A percentile compares a stretch with the other conserved stretches of the same genome.
Evolutionary conservation across 2,888 invertebrate species (phyloP).

Genomic region (Eilema griseolum): DNA sequence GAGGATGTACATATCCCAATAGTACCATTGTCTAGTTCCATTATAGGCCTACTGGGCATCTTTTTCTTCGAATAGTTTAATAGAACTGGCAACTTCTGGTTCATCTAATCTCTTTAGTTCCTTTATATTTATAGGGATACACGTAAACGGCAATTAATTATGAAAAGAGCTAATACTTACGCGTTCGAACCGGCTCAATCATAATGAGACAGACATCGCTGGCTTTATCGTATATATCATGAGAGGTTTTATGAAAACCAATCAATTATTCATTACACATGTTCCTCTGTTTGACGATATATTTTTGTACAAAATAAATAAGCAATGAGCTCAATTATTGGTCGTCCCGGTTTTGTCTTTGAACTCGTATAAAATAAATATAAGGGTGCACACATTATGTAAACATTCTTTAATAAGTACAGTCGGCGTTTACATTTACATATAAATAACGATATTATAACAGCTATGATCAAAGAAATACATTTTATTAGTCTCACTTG

Average conservation of each 20-base stretch:
- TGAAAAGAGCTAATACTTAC: too few relatives aligned
- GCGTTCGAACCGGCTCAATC: too few relatives aligned
- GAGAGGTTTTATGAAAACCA: background rate
- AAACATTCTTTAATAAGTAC: background rate
- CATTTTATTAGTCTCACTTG: background rate
- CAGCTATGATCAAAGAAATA: background rate
- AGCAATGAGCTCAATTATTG: constrained; percentile 1
- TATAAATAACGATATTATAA: background rate
- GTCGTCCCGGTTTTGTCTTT: background rate
- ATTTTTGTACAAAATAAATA: constrained; percentile 4
- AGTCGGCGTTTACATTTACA: background rate
- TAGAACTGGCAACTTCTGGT: too few relatives aligned
- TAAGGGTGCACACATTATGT: background rate
- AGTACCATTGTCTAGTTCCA: too few relatives aligned
- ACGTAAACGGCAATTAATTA: too few relatives aligned
- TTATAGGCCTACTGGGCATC: too few relatives aligned
- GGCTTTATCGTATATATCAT: background rate
- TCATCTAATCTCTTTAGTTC: too few relatives aligned
- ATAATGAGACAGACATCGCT: too few relatives aligned
- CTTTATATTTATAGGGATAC: too few relatives aligned
- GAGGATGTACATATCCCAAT: too few relatives aligned
- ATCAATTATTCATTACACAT: background rate
- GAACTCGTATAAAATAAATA: background rate
- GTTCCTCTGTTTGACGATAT: background rate
- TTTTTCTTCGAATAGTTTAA: too few relatives aligned